A percentile compares a stretch with the other conserved stretches of the same genome.
Conservation (phyloP, 2,113 vertebrate genomes). For the Cyanoramphus novaezelandiae region DNA sequence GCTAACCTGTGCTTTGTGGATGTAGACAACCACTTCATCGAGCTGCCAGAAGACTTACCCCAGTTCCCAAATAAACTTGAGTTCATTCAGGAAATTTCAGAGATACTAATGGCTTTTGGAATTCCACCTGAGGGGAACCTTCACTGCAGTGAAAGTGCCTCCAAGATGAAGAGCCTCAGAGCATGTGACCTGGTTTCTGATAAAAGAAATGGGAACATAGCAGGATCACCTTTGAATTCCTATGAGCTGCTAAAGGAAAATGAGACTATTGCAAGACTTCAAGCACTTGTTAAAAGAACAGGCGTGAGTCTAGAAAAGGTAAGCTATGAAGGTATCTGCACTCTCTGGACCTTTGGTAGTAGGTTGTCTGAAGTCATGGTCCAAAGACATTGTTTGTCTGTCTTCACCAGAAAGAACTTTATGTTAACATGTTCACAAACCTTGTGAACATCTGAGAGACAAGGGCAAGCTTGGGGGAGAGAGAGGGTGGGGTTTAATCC, state of each 20-base stretch:
- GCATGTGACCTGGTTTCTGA: constrained; percentile 87
- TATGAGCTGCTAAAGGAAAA: constrained; percentile 93
- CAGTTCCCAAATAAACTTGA: constrained; percentile 98
- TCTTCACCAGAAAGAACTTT: background rate
- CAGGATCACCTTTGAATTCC: constrained; percentile 87
- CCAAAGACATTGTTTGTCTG: background rate
- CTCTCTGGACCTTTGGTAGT: background rate
- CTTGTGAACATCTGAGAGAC: background rate
- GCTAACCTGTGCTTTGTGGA: constrained; percentile 99
- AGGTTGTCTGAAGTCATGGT: background rate
- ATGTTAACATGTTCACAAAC: background rate
- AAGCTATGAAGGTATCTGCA: background rate
- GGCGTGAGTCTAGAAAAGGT: constrained; percentile 96
- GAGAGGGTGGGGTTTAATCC: background rate
- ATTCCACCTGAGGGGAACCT: constrained; percentile 91
- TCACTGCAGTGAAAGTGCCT: constrained; percentile 85
- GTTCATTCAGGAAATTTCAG: constrained; percentile 97
- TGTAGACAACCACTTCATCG: constrained; percentile 97
- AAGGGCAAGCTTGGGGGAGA: background rate
- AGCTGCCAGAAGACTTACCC: constrained; percentile 95
- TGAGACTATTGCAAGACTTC: constrained; percentile 92
- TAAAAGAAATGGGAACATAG: constrained; percentile 94
- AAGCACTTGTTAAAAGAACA: constrained; percentile 96
- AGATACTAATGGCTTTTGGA: constrained; percentile 91
- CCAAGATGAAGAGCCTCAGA: constrained; percentile 84